phyloP scores from a whole-genome alignment of 2,888 invertebrate genomes.

The Dioctria linearis region DNA sequence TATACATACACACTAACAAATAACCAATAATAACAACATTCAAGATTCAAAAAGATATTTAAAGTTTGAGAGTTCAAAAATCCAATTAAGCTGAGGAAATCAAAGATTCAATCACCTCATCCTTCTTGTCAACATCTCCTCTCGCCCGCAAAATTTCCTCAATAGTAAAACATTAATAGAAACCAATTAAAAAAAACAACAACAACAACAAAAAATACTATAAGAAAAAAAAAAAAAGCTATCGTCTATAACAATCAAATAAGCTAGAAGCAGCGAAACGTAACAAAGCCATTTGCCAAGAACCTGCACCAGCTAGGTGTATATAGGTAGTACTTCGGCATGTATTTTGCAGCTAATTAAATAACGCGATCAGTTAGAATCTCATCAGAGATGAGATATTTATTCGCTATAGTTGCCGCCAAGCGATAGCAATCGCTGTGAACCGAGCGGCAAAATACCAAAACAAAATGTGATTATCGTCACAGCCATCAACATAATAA shows the following conservation, averaged over 20 bases:
- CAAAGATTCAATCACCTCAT: neutral
- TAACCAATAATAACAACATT: neutral
- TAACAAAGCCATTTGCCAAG: neutral
- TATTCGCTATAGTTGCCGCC: conserved; percentile 9
- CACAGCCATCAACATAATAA: conserved; percentile 56
- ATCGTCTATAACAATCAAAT: neutral
- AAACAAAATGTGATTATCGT: conserved; percentile 53
- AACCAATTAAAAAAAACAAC: neutral
- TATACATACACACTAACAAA: neutral
- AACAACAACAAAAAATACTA: no score
- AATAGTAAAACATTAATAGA: neutral
- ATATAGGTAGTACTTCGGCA: neutral
- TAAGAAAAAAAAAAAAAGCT: no score
- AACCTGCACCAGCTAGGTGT: neutral
- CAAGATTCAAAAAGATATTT: neutral
- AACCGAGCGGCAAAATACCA: conserved; percentile 31
- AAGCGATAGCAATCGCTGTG: conserved; percentile 18
- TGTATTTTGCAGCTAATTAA: conserved; percentile 22
- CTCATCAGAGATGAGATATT: conserved; percentile 16
- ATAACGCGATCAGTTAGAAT: conserved; percentile 34
- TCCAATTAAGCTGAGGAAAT: conserved; percentile 5
- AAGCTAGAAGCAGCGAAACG: neutral
- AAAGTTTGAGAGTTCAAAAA: neutral
- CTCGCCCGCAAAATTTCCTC: neutral
- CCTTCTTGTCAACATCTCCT: neutral